Base-by-base conservation (phyloP, 2,113 vertebrate species). In the Otis tarda region DNA sequence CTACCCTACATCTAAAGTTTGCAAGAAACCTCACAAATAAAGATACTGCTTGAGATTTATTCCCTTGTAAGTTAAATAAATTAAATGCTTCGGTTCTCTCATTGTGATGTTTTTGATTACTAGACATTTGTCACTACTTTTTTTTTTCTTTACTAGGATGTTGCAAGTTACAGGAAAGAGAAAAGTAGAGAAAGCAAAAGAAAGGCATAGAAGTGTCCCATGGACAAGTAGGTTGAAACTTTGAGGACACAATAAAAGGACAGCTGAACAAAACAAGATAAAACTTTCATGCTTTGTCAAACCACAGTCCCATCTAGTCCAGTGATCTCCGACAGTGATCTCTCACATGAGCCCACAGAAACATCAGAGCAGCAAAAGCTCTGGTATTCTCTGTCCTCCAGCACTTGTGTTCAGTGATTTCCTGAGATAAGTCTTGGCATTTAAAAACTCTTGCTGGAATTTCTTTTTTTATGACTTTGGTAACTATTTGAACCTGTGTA, bases 311-410 rank as follows among this genome's bases (percentile, higher is more conserved):
- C 13, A 7, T 31, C 41, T 63, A 52, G 47, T 37, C 41, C 41
- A 25, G n/a, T 28, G 30, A 28, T 77, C 22, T 83, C 24, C 1
- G 10, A 4, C 28, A 50, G 19, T 21, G 2, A 2, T 49, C 60
- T 59, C 23, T 59, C 52, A 55, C 4, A 1, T 14, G 7, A 19
- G 6, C 43, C 53, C 31, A 35, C 2, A 1, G 31, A 78, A 63
- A 3, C 33, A 17, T 22, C 33, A 55, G 43, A 47, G 35, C 61
- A 56, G 47, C 6, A 3, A 43, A 63, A 75, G 14, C 33, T 83
- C 39, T 1, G 0, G 0, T 73, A 2, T 25, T 41, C 33, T 79
- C 25, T 14, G 17, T 70, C 67, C 61, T 89, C 15, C 41, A 53
- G 39, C 16, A 27, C 43, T 76, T 2, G 1, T 25, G 30, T 24